phyloP scores from a whole-genome alignment of 2,888 invertebrate genomes.

The Drosophila hamatofila region DNA sequence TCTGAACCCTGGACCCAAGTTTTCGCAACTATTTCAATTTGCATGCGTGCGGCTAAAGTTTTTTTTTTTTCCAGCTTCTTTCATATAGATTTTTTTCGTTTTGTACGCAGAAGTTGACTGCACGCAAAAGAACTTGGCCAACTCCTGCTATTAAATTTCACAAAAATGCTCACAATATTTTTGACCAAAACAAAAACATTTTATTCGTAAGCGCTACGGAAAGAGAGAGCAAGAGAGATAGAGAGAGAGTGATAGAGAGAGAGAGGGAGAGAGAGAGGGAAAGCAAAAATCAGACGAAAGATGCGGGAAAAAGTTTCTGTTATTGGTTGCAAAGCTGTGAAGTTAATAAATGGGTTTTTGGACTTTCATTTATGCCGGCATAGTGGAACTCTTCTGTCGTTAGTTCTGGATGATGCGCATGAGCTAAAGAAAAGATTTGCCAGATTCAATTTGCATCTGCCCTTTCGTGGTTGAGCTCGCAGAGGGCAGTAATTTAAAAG shows the following conservation, averaged over 20 bases:
- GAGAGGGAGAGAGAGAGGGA: neutral
- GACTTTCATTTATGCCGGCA: neutral
- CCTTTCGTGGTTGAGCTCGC: neutral
- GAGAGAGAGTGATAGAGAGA: neutral
- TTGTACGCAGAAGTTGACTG: conserved; percentile 19
- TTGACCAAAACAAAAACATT: conserved; percentile 14
- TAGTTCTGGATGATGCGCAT: neutral
- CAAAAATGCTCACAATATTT: conserved; percentile 23
- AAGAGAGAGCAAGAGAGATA: neutral
- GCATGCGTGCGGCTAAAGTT: conserved; percentile 52
- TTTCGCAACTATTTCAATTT: conserved; percentile 58
- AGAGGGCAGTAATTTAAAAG: neutral
- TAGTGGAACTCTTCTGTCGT: neutral
- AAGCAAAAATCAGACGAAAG: neutral
- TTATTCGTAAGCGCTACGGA: neutral
- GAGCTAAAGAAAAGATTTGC: neutral
- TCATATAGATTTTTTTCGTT: conserved; percentile 7
- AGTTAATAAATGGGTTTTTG: conserved; percentile 4
- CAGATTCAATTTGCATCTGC: neutral
- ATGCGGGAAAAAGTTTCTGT: neutral
- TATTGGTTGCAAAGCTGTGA: neutral
- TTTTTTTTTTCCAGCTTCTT: conserved; percentile 14
- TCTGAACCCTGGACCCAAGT: conserved; percentile 28
- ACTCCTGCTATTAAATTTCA: conserved; percentile 31
- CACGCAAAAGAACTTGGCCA: conserved; percentile 22